Evolutionary conservation across 2,113 vertebrate genomes (phyloP).

Genomic region (Paramormyrops kingsleyae): DNA sequence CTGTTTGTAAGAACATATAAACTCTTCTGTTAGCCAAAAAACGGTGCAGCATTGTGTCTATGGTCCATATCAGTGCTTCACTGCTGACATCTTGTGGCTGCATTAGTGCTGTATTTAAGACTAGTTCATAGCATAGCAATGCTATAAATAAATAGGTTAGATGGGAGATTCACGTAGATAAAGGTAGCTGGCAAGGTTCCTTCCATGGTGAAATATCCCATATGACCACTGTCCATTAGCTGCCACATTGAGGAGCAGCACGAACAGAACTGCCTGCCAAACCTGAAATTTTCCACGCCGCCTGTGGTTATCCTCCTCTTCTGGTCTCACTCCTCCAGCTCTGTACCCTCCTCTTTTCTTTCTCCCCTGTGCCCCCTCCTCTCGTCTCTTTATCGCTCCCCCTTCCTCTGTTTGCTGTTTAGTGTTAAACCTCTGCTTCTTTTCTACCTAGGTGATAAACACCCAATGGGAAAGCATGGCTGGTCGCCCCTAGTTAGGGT

Average conservation of each 20-base stretch:
- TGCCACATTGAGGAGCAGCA: not conserved
- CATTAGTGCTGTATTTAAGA: not conserved
- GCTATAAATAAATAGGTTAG: too few species aligned
- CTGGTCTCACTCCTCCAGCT: not conserved
- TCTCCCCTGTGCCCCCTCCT: not conserved
- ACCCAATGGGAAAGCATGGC: not conserved
- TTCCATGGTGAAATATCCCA: not conserved
- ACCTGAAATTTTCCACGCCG: not conserved
- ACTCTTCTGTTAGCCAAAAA: not conserved
- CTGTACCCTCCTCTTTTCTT: not conserved
- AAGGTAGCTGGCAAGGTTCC: not conserved
- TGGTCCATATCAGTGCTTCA: not conserved
- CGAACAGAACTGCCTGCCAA: not conserved
- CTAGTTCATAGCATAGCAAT: not conserved
- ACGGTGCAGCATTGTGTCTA: not conserved
- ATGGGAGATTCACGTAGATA: not conserved
- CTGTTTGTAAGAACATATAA: not conserved
- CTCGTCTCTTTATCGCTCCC: not conserved
- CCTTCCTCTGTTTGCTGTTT: not conserved
- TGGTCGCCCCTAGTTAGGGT: not conserved
- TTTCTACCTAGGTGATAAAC: not conserved
- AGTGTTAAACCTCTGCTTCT: not conserved
- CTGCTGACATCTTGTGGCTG: constrained; percentile 15
- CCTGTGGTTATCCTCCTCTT: not conserved
- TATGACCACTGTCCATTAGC: not conserved